Conservation (phyloP, 2,888 invertebrate genomes). For the Actias luna region DNA sequence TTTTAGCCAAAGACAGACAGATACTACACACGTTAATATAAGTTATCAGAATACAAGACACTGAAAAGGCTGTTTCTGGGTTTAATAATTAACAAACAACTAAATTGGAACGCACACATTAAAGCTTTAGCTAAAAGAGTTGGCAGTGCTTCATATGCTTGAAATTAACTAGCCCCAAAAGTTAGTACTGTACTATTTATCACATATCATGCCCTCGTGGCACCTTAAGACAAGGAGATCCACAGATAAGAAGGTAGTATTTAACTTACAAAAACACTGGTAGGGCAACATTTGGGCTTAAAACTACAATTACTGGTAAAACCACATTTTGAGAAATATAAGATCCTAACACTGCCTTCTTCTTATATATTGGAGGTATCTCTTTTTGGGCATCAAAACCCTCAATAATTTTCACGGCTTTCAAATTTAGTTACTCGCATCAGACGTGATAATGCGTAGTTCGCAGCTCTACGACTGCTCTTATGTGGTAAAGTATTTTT, state of each 20-base stretch:
- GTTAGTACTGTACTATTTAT: conserved; percentile 11
- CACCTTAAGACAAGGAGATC: conserved; percentile 5
- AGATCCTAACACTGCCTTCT: conserved; percentile 5
- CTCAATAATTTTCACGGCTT: no score
- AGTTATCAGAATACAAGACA: not conserved
- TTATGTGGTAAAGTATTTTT: no score
- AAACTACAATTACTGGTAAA: conserved; percentile 2
- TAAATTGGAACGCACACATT: conserved; percentile 1
- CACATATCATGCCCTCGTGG: conserved; percentile 15
- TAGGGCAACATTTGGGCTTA: not conserved
- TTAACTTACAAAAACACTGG: conserved; percentile 9
- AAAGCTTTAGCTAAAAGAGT: not conserved
- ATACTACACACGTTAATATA: no score
- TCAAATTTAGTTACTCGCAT: no score
- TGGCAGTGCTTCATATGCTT: conserved; percentile 6
- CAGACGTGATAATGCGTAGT: no score
- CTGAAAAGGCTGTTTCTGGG: no score
- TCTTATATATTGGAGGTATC: not conserved
- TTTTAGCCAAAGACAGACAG: no score
- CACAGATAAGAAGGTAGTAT: conserved; percentile 1
- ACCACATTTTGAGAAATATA: not conserved
- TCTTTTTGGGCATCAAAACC: not conserved
- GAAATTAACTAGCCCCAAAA: conserved; percentile 3
- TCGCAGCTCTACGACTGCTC: no score
- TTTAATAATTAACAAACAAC: no score